Evolutionary conservation across 2,888 invertebrate genomes (phyloP).

Genomic region (Slavum lentiscoides): DNA sequence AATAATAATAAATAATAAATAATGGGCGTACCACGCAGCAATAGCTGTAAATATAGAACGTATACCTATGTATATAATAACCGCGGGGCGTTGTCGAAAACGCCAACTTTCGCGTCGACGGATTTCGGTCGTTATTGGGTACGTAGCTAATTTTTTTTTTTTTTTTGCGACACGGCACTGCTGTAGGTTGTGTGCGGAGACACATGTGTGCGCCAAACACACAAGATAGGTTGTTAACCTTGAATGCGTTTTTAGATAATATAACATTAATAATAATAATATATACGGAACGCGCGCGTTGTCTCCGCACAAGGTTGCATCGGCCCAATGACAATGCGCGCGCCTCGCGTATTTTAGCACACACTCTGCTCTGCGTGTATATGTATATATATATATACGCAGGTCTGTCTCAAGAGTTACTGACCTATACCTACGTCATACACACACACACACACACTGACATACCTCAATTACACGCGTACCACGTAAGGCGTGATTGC

Average conservation of each 20-base stretch:
- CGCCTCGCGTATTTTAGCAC: conserved; percentile 5
- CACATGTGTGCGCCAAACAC: not conserved
- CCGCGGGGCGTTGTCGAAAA: no score
- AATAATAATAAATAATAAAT: no score
- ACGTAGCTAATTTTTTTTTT: no score
- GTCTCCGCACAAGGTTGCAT: conserved; percentile 31
- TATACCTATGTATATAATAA: no score
- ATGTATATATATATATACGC: no score
- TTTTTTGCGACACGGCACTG: no score
- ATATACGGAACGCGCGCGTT: conserved; percentile 25
- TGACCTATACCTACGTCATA: conserved; percentile 44
- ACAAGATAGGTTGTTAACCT: conserved; percentile 39
- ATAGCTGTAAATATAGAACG: no score
- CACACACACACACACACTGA: not conserved
- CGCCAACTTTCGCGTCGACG: no score
- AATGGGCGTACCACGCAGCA: no score
- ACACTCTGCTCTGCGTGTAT: not conserved
- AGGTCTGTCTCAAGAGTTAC: conserved; percentile 35
- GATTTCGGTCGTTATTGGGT: no score
- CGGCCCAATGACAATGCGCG: conserved; percentile 24
- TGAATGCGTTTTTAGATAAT: conserved; percentile 28
- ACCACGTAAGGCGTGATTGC: no score
- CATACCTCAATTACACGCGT: not conserved
- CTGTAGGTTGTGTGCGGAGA: not conserved
- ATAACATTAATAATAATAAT: not conserved